Conservation (phyloP, 1,140 invertebrate species). For the Drosophila pachea region DNA sequence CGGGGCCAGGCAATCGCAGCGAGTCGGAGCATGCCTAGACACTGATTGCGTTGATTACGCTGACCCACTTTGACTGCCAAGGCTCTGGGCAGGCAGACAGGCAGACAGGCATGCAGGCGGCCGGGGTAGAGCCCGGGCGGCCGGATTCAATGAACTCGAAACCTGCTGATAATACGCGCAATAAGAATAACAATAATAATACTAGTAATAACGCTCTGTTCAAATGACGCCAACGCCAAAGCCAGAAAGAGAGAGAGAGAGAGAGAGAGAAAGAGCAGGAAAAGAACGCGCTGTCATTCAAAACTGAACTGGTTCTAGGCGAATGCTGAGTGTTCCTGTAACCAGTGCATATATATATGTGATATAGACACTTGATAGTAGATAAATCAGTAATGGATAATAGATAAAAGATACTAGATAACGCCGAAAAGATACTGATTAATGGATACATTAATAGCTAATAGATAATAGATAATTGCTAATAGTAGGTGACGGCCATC, state of each 20-base stretch:
- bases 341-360: conserved; percentile 1
- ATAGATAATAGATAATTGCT: too few relatives aligned
- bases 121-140: conserved; percentile 4
- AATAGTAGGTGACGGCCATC: too few relatives aligned
- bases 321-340: conserved; percentile 12
- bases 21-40: conserved; percentile 56
- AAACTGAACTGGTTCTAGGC: conserved; percentile 7
- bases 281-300: conserved; percentile 32
- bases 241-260: conserved; percentile 7
- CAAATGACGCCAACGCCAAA: conserved; percentile 51
- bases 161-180: conserved; percentile 73
- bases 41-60: conserved; percentile 75
- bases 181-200: conserved; percentile 70
- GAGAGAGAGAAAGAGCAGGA: conserved; percentile 18
- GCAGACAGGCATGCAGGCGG: background rate
- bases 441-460: too few relatives aligned
- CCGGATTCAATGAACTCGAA: conserved; percentile 77
- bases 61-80: conserved; percentile 72
- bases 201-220: conserved; percentile 73
- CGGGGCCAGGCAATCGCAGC: conserved; percentile 10
- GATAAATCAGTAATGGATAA: too few relatives aligned
- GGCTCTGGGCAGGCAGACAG: conserved; percentile 36
- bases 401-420: too few relatives aligned
- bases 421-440: too few relatives aligned
- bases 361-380: too few relatives aligned